A percentile compares a stretch with the other conserved stretches of the same genome.
Conservation (phyloP, 2,797 vertebrate species). For the Peromyscus attwateri region DNA sequence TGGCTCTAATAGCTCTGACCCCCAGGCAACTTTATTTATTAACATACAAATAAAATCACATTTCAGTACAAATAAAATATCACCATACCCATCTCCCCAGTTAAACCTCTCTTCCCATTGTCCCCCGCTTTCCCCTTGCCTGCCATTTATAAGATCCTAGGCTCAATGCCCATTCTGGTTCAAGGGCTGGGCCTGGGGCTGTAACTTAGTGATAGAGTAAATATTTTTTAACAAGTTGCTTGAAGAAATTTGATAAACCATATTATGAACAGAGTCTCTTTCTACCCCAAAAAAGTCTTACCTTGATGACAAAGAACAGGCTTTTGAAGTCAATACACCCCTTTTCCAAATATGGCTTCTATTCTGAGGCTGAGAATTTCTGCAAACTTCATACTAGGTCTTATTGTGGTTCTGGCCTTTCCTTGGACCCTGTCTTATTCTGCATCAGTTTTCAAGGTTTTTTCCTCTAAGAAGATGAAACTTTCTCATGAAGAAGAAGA, state of each 20-base stretch:
- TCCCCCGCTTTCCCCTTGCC: neutral
- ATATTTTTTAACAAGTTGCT: neutral
- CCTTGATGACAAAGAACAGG: slow-evolving; percentile 45
- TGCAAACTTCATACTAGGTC: slow-evolving; percentile 63
- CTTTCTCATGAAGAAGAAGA: slow-evolving; percentile 84
- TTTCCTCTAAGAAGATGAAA: slow-evolving; percentile 69
- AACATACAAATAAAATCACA: no score
- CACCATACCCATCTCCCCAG: no score
- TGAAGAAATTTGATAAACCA: neutral
- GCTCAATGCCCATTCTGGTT: neutral
- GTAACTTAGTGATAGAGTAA: neutral
- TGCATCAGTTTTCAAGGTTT: slow-evolving; percentile 81
- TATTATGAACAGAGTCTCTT: neutral
- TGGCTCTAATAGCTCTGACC: no score
- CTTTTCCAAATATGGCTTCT: slow-evolving; percentile 46
- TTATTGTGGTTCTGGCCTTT: slow-evolving; percentile 77
- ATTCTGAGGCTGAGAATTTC: slow-evolving; percentile 53
- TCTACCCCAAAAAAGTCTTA: neutral
- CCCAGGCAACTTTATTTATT: no score
- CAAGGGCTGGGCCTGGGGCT: neutral
- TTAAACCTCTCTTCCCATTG: neutral
- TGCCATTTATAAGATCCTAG: neutral
- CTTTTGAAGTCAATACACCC: neutral
- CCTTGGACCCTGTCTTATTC: slow-evolving; percentile 82
- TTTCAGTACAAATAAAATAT: no score